Evolutionary conservation across 2,797 vertebrate species (phyloP).

Genomic region (Orientallactaga sibirica): DNA sequence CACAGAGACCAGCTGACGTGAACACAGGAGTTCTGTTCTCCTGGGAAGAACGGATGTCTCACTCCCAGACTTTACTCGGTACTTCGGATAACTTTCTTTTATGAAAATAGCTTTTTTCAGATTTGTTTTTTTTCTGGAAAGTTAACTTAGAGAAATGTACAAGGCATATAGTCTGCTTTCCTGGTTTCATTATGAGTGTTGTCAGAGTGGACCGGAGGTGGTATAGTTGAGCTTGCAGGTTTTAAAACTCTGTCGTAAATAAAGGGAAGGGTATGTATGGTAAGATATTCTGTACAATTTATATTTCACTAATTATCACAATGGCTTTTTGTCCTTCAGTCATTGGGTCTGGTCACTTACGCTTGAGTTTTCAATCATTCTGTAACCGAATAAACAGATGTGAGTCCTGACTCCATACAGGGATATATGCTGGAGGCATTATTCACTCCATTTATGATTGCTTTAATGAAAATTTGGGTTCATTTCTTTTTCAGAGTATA

Average conservation of each 20-base stretch:
- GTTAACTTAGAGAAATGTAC: conserved; percentile 46
- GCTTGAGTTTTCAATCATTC: conserved; percentile 44
- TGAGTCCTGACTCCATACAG: neutral
- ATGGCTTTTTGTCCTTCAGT: neutral
- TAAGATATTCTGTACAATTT: neutral
- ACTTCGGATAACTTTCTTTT: conserved; percentile 41
- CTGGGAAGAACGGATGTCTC: conserved; percentile 20
- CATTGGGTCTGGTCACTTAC: neutral
- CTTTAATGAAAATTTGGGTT: neutral
- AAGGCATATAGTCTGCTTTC: neutral
- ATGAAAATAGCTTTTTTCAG: conserved; percentile 56
- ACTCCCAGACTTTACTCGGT: conserved; percentile 5
- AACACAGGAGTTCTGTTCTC: conserved; percentile 59
- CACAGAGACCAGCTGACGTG: conserved; percentile 61
- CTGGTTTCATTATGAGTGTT: neutral
- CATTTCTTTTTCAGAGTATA: conserved; percentile 22
- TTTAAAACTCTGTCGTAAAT: neutral
- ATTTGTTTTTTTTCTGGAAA: conserved; percentile 5
- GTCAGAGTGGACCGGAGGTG: neutral
- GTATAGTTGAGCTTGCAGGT: neutral
- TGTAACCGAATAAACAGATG: neutral
- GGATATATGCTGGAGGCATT: neutral
- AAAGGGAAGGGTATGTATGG: neutral
- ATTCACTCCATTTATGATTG: neutral
- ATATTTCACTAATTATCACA: neutral